phyloP scores from a whole-genome alignment of 1,140 invertebrate species.

The Brachionus sp. region DNA sequence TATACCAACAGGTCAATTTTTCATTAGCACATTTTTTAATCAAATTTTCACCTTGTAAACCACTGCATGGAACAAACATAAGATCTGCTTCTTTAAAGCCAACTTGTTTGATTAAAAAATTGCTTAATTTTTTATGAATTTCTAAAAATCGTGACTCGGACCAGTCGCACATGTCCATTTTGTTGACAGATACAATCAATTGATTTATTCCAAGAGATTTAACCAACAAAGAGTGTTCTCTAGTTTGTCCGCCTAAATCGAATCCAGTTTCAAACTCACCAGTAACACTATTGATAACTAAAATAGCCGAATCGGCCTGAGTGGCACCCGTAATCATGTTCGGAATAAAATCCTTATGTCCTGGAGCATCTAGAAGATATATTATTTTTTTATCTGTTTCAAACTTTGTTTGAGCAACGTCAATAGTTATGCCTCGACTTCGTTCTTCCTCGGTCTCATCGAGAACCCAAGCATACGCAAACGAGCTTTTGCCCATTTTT shows the following conservation, averaged over 20 bases:
- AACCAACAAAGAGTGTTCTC: conserved; percentile 90
- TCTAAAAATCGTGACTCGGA: conserved; percentile 74
- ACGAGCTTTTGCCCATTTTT: conserved; percentile 94
- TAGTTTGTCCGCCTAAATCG: conserved; percentile 90
- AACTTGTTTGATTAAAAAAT: conserved; percentile 83
- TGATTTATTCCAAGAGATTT: conserved; percentile 81
- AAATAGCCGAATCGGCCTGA: conserved; percentile 89
- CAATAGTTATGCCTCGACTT: conserved; percentile 88
- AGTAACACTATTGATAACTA: conserved; percentile 86
- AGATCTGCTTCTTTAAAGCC: conserved; percentile 85
- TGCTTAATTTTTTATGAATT: conserved; percentile 75
- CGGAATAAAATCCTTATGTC: conserved; percentile 94
- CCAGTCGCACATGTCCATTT: conserved; percentile 64
- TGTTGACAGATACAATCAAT: conserved; percentile 65
- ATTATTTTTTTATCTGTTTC: conserved; percentile 70
- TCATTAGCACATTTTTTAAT: conserved; percentile 68
- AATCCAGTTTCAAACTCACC: conserved; percentile 99
- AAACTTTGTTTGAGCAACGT: conserved; percentile 87
- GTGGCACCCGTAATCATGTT: conserved; percentile 95
- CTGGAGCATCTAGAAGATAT: conserved; percentile 89
- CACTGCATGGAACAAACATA: conserved; percentile 88
- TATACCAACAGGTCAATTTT: conserved; percentile 75
- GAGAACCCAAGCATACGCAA: conserved; percentile 97
- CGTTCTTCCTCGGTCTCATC: conserved; percentile 97
- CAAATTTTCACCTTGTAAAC: conserved; percentile 87